Evolutionary conservation across 2,888 invertebrate species (phyloP).

Genomic region (Caenorhabditis parvicauda): DNA sequence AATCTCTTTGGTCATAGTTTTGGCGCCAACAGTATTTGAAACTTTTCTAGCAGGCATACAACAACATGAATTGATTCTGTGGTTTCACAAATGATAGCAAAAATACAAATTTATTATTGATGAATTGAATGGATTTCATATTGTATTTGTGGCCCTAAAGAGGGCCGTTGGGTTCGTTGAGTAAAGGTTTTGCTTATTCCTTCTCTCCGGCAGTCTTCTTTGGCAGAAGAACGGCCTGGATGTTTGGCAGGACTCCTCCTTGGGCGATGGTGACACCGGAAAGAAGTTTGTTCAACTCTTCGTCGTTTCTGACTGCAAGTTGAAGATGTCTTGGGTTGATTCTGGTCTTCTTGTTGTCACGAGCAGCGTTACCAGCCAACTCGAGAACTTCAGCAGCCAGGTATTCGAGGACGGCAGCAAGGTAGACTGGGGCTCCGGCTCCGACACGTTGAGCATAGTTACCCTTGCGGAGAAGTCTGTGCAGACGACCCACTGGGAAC

Average conservation of each 20-base stretch:
- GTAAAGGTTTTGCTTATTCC: no score
- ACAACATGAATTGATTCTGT: no score
- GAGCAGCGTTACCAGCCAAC: constrained; percentile 63
- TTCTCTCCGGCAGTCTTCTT: constrained; percentile 49
- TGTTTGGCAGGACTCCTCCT: constrained; percentile 74
- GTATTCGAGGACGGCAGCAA: constrained; percentile 55
- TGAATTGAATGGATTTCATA: no score
- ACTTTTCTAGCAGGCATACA: no score
- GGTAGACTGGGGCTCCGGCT: constrained; percentile 53
- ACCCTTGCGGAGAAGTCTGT: constrained; percentile 51
- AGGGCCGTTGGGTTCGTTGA: no score
- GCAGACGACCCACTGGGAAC: constrained; percentile 57
- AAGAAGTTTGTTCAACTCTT: constrained; percentile 54
- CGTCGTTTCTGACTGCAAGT: constrained; percentile 55
- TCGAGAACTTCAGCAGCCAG: constrained; percentile 51
- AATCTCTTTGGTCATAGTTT: no score
- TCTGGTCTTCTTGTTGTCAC: constrained; percentile 66
- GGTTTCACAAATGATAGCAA: no score
- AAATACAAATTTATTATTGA: no score
- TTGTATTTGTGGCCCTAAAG: no score
- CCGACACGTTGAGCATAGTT: constrained; percentile 56
- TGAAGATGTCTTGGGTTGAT: constrained; percentile 64
- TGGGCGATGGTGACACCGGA: constrained; percentile 77
- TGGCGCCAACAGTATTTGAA: no score
- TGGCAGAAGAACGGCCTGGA: constrained; percentile 54